A percentile compares a stretch with the other conserved stretches of the same genome.
These are phyloP conservation scores for Micronisus gabar DNA, from an alignment of 2,113 vertebrate genomes.

Conservation along the genomic window DNA sequence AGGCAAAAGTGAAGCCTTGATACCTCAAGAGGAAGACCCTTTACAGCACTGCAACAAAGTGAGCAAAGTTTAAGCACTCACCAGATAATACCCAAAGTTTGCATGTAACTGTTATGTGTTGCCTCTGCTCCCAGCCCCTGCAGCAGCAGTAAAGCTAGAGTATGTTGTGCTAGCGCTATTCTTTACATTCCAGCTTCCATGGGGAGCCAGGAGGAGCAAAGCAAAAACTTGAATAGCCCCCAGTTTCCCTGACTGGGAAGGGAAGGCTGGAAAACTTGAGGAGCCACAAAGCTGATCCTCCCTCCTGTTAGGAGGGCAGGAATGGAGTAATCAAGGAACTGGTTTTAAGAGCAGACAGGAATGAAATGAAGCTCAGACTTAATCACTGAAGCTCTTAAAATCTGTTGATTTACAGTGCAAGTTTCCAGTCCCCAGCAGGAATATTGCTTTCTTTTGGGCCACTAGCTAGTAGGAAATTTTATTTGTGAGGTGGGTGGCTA, in stretches of 20 bases:
- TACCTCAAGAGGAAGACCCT: neutral
- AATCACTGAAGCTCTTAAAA: neutral
- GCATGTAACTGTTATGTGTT: neutral
- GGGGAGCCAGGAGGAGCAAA: neutral
- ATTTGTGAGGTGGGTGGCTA: neutral
- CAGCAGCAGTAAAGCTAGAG: neutral
- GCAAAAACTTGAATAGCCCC: neutral
- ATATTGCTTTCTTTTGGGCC: neutral
- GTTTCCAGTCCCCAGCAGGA: neutral
- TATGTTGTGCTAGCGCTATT: neutral
- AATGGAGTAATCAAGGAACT: neutral
- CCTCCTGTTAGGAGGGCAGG: neutral
- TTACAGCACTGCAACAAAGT: neutral
- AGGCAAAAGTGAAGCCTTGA: neutral
- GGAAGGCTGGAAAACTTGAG: neutral
- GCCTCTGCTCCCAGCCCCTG: neutral
- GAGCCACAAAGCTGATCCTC: neutral
- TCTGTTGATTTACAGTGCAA: neutral
- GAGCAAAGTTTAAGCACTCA: neutral
- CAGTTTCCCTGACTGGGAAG: neutral
- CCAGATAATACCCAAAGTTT: neutral
- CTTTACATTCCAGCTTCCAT: neutral
- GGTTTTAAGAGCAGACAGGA: neutral
- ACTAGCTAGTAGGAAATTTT: neutral
- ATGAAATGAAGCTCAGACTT: neutral